These are phyloP conservation scores for Leptinotarsa tumamoca DNA, from an alignment of 2,888 invertebrate species.

Conservation along the genomic window DNA sequence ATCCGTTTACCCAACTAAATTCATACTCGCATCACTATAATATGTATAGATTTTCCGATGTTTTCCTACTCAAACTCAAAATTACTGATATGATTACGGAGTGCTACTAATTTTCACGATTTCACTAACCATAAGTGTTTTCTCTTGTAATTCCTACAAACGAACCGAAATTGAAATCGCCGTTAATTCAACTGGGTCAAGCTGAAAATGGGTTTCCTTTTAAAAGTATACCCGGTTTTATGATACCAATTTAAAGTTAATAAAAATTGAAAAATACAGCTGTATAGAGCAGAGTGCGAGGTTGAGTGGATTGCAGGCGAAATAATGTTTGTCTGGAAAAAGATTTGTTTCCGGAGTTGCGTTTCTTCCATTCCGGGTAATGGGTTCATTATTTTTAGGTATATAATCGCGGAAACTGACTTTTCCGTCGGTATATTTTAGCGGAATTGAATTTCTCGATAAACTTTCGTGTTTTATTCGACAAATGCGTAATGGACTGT, in stretches of 20 bases:
- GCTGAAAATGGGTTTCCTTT: slow-evolving; percentile 5
- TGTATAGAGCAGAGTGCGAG: slow-evolving; percentile 15
- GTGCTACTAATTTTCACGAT: too few relatives aligned
- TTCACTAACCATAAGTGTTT: not conserved
- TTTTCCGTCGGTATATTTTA: not conserved
- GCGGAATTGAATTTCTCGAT: not conserved
- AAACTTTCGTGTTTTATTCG: too few relatives aligned
- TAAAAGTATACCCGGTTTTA: slow-evolving; percentile 19
- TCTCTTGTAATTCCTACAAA: slow-evolving; percentile 2
- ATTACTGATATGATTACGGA: too few relatives aligned
- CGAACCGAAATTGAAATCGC: not conserved
- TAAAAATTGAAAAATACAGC: slow-evolving; percentile 28
- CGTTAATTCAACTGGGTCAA: slow-evolving; percentile 4
- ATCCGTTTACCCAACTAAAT: too few relatives aligned
- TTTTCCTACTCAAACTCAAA: too few relatives aligned
- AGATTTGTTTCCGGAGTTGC: not conserved
- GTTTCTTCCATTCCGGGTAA: not conserved
- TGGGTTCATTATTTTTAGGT: not conserved
- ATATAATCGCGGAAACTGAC: not conserved
- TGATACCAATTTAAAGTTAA: slow-evolving; percentile 23
- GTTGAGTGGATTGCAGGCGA: slow-evolving; percentile 19
- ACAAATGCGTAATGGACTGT: too few relatives aligned
- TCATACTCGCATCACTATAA: too few relatives aligned
- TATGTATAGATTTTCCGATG: too few relatives aligned
- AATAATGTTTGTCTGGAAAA: slow-evolving; percentile 1